Evolutionary conservation across 2,113 vertebrate genomes (phyloP).

Genomic region (Corythoichthys haematopterus): DNA sequence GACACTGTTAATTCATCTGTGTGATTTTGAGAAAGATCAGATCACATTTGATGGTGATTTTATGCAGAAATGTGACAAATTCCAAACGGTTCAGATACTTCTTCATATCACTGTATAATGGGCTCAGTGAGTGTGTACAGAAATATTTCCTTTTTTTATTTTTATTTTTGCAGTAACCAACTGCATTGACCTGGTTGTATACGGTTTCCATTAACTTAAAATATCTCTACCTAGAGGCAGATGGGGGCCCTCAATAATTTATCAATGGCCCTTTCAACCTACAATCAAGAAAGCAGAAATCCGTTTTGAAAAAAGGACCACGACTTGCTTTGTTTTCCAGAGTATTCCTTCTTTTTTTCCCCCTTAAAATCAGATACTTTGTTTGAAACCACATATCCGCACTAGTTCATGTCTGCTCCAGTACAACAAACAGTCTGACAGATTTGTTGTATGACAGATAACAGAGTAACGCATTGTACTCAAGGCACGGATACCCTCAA

Average conservation of each 20-base stretch:
- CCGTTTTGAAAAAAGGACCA: conserved; percentile 8
- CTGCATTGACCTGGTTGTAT: conserved; percentile 5
- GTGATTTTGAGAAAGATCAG: too few relatives aligned
- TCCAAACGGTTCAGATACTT: too few relatives aligned
- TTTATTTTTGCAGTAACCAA: neutral
- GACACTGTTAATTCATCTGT: too few relatives aligned
- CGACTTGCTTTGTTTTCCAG: conserved; percentile 11
- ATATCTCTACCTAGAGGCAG: conserved; percentile 42
- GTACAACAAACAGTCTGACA: conserved; percentile 5
- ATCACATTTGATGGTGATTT: too few relatives aligned
- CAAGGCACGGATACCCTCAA: conserved; percentile 30
- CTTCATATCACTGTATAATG: neutral
- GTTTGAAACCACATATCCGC: neutral
- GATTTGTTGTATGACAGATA: conserved; percentile 21
- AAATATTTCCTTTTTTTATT: neutral
- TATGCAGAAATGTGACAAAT: too few relatives aligned
- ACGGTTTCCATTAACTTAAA: conserved; percentile 35
- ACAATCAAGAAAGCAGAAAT: conserved; percentile 13
- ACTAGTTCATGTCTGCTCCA: neutral
- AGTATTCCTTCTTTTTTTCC: neutral
- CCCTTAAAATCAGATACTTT: neutral
- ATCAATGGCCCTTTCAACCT: conserved; percentile 37
- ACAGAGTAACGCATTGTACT: conserved; percentile 14
- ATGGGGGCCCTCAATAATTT: conserved; percentile 58
- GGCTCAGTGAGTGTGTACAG: neutral